Evolutionary conservation across 2,888 invertebrate species (phyloP).

Genomic region (Hesperia comma): DNA sequence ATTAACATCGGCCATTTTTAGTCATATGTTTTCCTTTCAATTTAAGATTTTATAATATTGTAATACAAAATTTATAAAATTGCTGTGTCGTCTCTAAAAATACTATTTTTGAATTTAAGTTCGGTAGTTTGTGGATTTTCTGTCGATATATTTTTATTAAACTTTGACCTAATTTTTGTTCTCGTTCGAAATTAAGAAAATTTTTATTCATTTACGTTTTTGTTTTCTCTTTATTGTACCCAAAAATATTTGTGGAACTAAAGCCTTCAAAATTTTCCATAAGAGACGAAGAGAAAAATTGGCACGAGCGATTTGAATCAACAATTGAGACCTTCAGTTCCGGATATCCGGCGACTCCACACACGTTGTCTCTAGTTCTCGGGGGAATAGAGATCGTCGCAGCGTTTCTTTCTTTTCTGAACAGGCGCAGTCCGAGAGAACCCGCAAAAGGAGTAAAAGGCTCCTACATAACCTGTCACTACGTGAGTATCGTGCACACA

Average conservation of each 20-base stretch:
- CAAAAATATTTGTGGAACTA: background rate
- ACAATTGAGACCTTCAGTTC: conserved; percentile 53
- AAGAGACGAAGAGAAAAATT: conserved; percentile 18
- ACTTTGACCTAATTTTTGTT: conserved; percentile 24
- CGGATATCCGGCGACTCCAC: conserved; percentile 81
- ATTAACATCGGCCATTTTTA: conserved; percentile 76
- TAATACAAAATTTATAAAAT: conserved; percentile 69
- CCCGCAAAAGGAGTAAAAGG: conserved; percentile 84
- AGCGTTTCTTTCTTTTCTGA: conserved; percentile 83
- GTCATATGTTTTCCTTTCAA: conserved; percentile 79
- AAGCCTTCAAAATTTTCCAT: conserved; percentile 3
- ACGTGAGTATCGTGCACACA: conserved; percentile 76
- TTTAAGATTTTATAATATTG: conserved; percentile 65
- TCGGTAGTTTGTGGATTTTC: conserved; percentile 18
- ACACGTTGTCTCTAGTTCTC: conserved; percentile 80
- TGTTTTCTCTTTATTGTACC: conserved; percentile 1
- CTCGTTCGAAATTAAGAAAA: background rate
- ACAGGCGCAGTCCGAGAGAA: conserved; percentile 83
- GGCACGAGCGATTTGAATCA: conserved; percentile 44
- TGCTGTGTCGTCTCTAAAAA: conserved; percentile 70
- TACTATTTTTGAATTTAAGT: conserved; percentile 55
- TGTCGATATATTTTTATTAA: background rate
- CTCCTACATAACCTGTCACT: conserved; percentile 85
- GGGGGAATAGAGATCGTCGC: conserved; percentile 78
- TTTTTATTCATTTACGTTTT: conserved; percentile 13